These are phyloP conservation scores for Trichogramma evanescens DNA, from an alignment of 2,888 invertebrate genomes.

Conservation along the genomic window DNA sequence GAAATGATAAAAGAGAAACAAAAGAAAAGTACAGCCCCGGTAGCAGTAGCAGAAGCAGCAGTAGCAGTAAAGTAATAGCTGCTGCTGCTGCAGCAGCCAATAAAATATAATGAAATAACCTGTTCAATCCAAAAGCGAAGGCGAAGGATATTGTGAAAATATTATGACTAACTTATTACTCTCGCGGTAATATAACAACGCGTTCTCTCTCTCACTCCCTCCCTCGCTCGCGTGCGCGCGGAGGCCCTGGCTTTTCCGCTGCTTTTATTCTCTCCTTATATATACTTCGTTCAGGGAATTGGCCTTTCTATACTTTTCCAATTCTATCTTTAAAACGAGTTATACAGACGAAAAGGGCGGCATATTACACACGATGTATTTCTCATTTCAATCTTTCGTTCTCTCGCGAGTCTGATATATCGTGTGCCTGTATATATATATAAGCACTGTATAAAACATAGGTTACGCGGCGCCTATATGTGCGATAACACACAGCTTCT, in stretches of 20 bases:
- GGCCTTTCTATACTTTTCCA: too few relatives aligned
- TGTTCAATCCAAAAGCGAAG: slow-evolving; percentile 37
- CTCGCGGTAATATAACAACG: slow-evolving; percentile 18
- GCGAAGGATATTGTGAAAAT: slow-evolving; percentile 43
- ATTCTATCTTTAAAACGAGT: too few relatives aligned
- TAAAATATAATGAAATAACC: slow-evolving; percentile 45
- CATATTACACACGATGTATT: too few relatives aligned
- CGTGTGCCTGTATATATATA: too few relatives aligned
- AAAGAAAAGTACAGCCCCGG: slow-evolving; percentile 22
- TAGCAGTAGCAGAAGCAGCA: slow-evolving; percentile 27
- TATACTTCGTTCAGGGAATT: too few relatives aligned
- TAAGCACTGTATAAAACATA: too few relatives aligned
- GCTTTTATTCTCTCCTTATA: neutral
- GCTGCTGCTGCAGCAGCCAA: slow-evolving; percentile 29
- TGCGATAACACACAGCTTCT: too few relatives aligned
- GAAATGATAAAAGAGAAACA: slow-evolving; percentile 39
- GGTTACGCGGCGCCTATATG: too few relatives aligned
- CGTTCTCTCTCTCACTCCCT: slow-evolving; percentile 9
- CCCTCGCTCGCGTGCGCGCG: neutral
- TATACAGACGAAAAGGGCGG: too few relatives aligned
- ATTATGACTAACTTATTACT: slow-evolving; percentile 47
- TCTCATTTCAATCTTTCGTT: neutral
- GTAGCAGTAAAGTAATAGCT: slow-evolving; percentile 39
- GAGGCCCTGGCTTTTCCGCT: neutral
- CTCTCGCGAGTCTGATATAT: neutral